Base-by-base conservation (phyloP, 2,797 vertebrate species). In the Lycodopsis pacificus region DNA sequence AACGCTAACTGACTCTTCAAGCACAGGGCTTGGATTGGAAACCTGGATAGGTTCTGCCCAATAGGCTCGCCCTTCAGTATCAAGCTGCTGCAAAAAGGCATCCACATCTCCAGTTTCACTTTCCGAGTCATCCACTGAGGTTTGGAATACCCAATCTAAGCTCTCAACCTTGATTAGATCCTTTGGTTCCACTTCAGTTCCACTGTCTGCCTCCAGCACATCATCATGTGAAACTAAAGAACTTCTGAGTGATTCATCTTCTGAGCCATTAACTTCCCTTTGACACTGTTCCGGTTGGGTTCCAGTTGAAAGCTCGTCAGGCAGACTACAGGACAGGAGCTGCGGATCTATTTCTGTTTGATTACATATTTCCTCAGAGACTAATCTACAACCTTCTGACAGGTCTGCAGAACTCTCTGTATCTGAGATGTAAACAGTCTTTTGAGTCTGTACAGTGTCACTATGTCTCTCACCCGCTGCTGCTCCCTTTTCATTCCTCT, bases 31-130 rank as follows among this genome's bases (percentile, higher is more conserved):
- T 7, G 56, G 20, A 76, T 53, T 75, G 15, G 42, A 82, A 54
- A 92, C 25, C 25, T 80, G 63, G n/a, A 92, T 30, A 2, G 88
- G 90, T 59, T 93, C 92, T 17, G 92, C 91, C 90, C 90, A 90
- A 14, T 91, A 92, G 17, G 83, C 85, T 14, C 19, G 69, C 0
- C 79, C 85, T 61, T 93, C 90, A 14, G 72, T 53, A 42, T 89
- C 84, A 56, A 89, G 75, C 59, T 89, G 88, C 49, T 82, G 54
- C 36, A 89, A 78, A 77, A 91, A 84, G 1, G 44, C 65, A 5
- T 91, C 87, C 20, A 54, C 11, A 5, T 93, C 91, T 49, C 46
- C 84, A 25, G 36, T 62, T 54, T 90, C 88, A 67, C 44, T 8
- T 0, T 89, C 88, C 0, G 86, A 84, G 51, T 36, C 74, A 48